Evolutionary conservation across 1,140 invertebrate species (phyloP), one percentile per base, ranked within the genome.

Genomic region (Dreissena rostriformis): DNA sequence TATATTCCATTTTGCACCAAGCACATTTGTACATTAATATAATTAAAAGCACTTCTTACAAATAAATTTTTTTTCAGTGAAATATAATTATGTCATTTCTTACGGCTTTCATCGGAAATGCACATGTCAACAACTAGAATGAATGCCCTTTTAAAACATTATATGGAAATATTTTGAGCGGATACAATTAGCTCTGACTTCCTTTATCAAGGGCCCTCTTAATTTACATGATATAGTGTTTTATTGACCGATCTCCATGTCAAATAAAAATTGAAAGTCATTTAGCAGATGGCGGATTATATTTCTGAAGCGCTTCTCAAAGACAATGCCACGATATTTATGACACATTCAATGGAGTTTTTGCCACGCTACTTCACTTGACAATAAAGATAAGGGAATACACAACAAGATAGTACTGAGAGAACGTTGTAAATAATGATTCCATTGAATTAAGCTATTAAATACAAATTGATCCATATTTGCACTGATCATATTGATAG

Each of bases 331-430:
- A 26, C 17, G 22, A 67, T 53, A 79, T 79, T 70, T 70, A 72
- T 53, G 28, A 65, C 39, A 71, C 26, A 70, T 63, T 66, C 5
- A 14, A 68, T 19, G 39, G 24, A 61, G 57, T 26, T 85, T 57
- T 65, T 75, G 72, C 51, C 53, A 26, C 68, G 70, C 29, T 10
- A 67, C 70, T 78, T 79, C 55, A 72, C 63, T 49, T 66, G 77
- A 67, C 61, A 19, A 66, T 74, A 75, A 85, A 74, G 67, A 75
- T 86, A 82, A 72, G 70, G 84, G n/a, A 68, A 49, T 24, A 29
- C 17, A 39, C 39, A 39, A 39, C 39, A 39, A 39, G 39, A 39
- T 39, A 39, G 39, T 39, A 39, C 39, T 8, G 39, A 39, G 39
- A 39, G 39, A 39, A 39, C 4, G 39, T 39, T 39, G 39, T 39